Percentiles rank a stretch among this genome's conserved stretches.
Evolutionary conservation across 1,140 invertebrate genomes (phyloP).

Genomic region (Tyrophagus putrescentiae): DNA sequence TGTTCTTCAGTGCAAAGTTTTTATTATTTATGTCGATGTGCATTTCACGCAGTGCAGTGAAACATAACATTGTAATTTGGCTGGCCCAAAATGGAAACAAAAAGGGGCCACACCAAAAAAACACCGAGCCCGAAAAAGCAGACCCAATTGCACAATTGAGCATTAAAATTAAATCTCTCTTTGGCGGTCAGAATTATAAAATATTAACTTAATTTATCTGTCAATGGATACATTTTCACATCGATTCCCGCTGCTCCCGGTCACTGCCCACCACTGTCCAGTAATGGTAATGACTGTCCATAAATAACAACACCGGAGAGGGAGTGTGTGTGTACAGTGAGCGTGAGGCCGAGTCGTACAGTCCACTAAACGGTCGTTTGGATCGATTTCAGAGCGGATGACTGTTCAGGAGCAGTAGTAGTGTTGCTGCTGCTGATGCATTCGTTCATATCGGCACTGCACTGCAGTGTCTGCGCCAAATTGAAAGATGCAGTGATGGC

Average conservation of each 20-base stretch:
- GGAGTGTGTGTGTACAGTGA: neutral
- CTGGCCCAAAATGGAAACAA: too few relatives aligned
- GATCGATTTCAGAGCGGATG: neutral
- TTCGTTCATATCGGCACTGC: too few relatives aligned
- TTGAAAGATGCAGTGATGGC: neutral
- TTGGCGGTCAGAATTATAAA: neutral
- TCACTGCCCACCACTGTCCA: neutral
- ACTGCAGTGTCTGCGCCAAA: too few relatives aligned
- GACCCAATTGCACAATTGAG: neutral
- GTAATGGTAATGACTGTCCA: constrained; percentile 8
- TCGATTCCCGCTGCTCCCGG: neutral
- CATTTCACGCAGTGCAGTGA: too few relatives aligned
- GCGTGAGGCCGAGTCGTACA: neutral
- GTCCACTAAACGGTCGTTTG: constrained; percentile 1
- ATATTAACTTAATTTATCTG: constrained; percentile 14
- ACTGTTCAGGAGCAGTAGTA: too few relatives aligned
- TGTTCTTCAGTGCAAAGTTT: too few relatives aligned
- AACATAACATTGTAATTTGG: too few relatives aligned
- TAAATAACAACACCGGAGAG: neutral
- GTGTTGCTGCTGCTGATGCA: too few relatives aligned
- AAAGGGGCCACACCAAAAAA: too few relatives aligned
- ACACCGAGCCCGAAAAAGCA: too few relatives aligned
- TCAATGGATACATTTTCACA: neutral
- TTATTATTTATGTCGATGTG: too few relatives aligned
- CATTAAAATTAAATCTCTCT: constrained; percentile 6